Evolutionary conservation across 1,140 invertebrate species (phyloP).

Genomic region (Drosophila orena): DNA sequence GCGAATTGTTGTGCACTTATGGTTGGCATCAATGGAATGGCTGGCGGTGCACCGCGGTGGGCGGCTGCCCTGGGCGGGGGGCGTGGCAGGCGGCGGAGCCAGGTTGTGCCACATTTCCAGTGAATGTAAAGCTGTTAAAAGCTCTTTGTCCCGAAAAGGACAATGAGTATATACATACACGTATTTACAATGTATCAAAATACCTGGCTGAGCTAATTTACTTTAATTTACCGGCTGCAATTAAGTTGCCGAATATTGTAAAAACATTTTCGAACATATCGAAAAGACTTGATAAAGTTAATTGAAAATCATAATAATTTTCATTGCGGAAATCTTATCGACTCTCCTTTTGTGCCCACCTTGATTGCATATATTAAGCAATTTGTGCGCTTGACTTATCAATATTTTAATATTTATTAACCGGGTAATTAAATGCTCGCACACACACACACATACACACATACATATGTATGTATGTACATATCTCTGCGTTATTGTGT

Average conservation of each 20-base stretch:
- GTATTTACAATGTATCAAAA: conserved; percentile 3
- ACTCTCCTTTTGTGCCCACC: not conserved
- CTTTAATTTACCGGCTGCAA: not conserved
- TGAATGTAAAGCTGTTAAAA: conserved; percentile 34
- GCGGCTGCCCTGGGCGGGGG: too few species aligned
- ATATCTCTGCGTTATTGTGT: too few species aligned
- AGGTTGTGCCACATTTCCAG: conserved; percentile 22
- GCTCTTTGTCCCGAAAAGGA: not conserved
- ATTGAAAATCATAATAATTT: too few species aligned
- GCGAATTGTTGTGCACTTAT: conserved; percentile 53
- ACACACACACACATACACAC: not conserved
- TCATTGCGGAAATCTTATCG: not conserved
- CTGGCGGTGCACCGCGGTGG: too few species aligned
- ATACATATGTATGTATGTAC: too few species aligned
- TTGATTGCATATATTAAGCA: conserved; percentile 13
- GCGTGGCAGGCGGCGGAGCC: not conserved
- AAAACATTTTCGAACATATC: too few species aligned
- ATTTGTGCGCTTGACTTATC: conserved; percentile 22
- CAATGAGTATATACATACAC: conserved; percentile 17
- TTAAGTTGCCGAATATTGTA: too few species aligned
- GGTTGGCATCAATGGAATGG: conserved; percentile 32
- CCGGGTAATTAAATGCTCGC: conserved; percentile 31
- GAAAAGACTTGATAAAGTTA: too few species aligned
- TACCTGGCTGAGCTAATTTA: not conserved
- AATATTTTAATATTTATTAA: conserved; percentile 34